phyloP scores from a whole-genome alignment of 2,113 vertebrate species.

The Cryptotis parvus region DNA sequence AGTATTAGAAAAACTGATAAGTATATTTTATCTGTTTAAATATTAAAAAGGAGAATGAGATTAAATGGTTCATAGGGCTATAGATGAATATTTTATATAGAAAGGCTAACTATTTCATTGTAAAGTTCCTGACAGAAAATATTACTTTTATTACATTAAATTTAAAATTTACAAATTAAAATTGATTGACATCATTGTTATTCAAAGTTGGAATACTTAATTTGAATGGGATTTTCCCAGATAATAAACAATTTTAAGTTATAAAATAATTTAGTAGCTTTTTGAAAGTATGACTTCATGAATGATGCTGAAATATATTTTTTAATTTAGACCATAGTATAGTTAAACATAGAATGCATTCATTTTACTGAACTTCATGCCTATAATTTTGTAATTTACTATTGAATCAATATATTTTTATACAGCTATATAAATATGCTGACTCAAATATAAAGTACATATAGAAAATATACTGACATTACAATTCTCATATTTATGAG shows the following conservation, averaged over 20 bases:
- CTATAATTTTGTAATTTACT: neutral
- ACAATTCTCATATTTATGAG: neutral
- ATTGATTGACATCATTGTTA: neutral
- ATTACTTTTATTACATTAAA: neutral
- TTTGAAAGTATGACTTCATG: neutral
- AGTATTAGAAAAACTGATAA: neutral
- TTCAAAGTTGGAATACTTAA: neutral
- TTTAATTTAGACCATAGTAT: neutral
- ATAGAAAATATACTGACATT: neutral
- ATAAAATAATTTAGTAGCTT: neutral
- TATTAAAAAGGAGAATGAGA: neutral
- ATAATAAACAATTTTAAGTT: conserved; percentile 9
- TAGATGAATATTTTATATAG: neutral
- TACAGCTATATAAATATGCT: neutral
- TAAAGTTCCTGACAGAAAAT: neutral
- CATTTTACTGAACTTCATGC: neutral
- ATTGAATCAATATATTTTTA: neutral
- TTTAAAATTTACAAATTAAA: neutral
- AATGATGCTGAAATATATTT: neutral
- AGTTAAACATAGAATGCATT: neutral
- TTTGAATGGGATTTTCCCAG: neutral
- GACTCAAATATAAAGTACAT: neutral
- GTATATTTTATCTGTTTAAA: neutral
- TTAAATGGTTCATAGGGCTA: neutral
- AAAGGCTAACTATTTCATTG: neutral